Conservation (phyloP, 1,140 invertebrate species). For the Platorchestia sp. region DNA sequence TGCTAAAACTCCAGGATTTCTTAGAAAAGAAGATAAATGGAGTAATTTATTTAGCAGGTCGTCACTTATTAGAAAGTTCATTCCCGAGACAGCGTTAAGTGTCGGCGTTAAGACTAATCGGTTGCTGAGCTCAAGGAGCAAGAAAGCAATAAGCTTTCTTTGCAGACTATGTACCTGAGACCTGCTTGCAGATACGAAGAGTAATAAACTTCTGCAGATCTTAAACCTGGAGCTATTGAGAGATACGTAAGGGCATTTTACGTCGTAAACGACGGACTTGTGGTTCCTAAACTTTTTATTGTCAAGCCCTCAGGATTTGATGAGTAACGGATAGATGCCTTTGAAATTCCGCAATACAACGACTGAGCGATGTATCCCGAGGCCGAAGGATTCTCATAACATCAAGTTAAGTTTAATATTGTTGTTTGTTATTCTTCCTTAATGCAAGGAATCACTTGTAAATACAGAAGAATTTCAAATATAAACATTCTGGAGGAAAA, state of each 20-base stretch:
- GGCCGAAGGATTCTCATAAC: no score
- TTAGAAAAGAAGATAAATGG: background rate
- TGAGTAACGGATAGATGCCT: no score
- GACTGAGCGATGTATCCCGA: no score
- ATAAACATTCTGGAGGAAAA: no score
- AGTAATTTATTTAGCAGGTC: slow-evolving; percentile 1
- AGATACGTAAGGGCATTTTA: background rate
- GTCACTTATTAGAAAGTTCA: slow-evolving; percentile 1
- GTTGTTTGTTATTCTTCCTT: no score
- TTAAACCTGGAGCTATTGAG: no score
- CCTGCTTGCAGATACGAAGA: background rate
- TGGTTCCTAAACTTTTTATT: background rate
- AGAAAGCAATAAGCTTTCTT: background rate
- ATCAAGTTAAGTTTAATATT: no score
- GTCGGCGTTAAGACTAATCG: background rate
- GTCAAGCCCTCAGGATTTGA: background rate
- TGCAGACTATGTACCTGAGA: background rate
- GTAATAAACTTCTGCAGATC: no score
- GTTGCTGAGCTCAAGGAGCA: background rate
- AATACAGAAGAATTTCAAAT: no score
- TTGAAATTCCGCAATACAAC: no score
- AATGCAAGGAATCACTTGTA: no score
- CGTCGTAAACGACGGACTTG: no score
- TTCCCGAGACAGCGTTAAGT: background rate
- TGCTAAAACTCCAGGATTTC: background rate